Conservation (phyloP, 2,888 invertebrate genomes). For the Hypselothyrea guttata region DNA sequence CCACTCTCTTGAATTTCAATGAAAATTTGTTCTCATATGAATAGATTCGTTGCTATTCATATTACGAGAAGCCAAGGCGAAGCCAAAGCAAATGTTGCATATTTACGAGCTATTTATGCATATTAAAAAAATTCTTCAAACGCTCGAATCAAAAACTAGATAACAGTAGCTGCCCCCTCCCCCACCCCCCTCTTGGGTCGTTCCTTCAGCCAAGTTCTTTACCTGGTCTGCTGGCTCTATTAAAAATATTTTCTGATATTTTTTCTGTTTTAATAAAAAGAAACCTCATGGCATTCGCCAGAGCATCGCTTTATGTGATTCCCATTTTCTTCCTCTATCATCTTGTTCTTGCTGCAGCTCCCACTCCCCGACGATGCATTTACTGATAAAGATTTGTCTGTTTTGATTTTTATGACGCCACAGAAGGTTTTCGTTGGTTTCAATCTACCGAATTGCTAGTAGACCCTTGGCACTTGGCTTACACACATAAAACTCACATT, state of each 20-base stretch:
- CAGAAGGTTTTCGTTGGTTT: constrained; percentile 49
- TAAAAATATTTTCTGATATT: constrained; percentile 17
- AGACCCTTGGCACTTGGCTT: constrained; percentile 18
- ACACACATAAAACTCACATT: constrained; percentile 52
- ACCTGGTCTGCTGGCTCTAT: constrained; percentile 30
- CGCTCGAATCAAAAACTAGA: constrained; percentile 63
- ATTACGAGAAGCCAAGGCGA: constrained; percentile 13
- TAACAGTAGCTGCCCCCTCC: constrained; percentile 64
- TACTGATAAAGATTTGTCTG: constrained; percentile 70
- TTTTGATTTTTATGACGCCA: constrained; percentile 74
- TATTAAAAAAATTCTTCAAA: constrained; percentile 71
- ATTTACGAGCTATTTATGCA: constrained; percentile 78
- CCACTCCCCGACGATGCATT: constrained; percentile 48
- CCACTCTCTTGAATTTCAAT: constrained; percentile 54
- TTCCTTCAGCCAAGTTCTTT: neutral
- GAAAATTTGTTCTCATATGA: constrained; percentile 56
- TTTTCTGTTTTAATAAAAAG: constrained; percentile 28
- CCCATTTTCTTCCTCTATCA: constrained; percentile 2
- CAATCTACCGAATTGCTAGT: constrained; percentile 52
- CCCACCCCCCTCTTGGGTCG: neutral
- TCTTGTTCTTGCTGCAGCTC: neutral
- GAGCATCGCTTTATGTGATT: constrained; percentile 25
- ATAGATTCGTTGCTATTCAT: constrained; percentile 43
- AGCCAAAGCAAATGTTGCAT: constrained; percentile 56
- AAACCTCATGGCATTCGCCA: constrained; percentile 27